phyloP scores from a whole-genome alignment of 2,113 vertebrate genomes.

The Sebastes fasciatus region DNA sequence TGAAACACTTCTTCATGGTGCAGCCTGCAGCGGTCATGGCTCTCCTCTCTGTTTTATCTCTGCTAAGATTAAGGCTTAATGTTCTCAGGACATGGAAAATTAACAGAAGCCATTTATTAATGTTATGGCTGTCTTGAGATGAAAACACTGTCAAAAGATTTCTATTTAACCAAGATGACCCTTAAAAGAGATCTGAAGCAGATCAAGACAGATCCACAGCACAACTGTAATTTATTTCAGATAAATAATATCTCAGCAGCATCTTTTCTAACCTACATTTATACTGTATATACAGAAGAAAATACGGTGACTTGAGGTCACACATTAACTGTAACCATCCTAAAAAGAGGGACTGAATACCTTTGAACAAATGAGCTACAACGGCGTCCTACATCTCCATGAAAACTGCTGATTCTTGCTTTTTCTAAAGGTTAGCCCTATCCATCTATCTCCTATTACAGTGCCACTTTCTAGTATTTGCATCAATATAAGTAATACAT shows the following conservation, averaged over 20 bases:
- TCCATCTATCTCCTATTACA: slow-evolving; percentile 3
- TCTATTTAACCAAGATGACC: background rate
- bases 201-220: background rate
- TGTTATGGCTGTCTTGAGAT: background rate
- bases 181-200: background rate
- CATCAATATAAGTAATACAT: background rate
- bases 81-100: slow-evolving; percentile 4
- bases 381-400: background rate
- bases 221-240: background rate
- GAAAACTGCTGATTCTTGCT: slow-evolving; percentile 30
- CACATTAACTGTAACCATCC: background rate
- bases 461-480: background rate
- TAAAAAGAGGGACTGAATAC: background rate
- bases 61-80: slow-evolving; percentile 8
- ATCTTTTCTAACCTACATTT: slow-evolving; percentile 2
- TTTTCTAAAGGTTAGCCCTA: slow-evolving; percentile 32
- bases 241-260: background rate
- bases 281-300: slow-evolving; percentile 1
- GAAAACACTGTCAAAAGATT: slow-evolving; percentile 9
- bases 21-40: background rate
- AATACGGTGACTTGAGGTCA: background rate
- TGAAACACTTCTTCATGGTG: slow-evolving; percentile 6
- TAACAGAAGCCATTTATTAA: slow-evolving; percentile 7
- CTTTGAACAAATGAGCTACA: background rate
- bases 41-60: background rate